Evolutionary conservation across 2,797 vertebrate genomes (phyloP).

Genomic region (Eulemur albifrons): DNA sequence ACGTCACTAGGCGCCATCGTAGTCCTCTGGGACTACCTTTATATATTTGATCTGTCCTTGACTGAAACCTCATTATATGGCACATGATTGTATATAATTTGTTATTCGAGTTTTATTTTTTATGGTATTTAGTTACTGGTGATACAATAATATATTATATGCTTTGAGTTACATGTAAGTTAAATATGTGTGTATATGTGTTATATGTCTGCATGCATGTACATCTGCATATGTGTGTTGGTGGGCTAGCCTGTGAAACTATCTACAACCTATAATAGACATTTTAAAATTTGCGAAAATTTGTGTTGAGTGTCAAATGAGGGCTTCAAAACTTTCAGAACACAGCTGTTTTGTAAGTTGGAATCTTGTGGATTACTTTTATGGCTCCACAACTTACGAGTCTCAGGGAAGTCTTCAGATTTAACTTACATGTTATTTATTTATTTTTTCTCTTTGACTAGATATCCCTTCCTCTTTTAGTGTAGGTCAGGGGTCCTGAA

Average conservation of each 20-base stretch:
- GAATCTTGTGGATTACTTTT: background rate
- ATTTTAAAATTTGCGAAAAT: background rate
- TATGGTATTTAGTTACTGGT: background rate
- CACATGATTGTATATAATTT: background rate
- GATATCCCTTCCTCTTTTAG: background rate
- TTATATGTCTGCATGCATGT: background rate
- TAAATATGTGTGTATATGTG: background rate
- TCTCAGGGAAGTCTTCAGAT: background rate
- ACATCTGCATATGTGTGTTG: background rate
- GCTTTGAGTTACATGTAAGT: background rate
- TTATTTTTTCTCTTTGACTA: background rate
- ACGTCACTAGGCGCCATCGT: background rate
- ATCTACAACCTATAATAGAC: background rate
- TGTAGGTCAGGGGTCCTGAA: background rate
- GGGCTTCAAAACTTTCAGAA: background rate
- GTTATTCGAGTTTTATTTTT: background rate
- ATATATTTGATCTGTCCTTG: background rate
- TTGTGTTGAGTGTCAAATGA: background rate
- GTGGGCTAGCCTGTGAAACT: background rate
- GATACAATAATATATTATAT: background rate
- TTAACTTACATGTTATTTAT: background rate
- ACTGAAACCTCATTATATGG: background rate
- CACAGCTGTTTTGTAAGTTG: background rate
- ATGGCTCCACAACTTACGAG: background rate
- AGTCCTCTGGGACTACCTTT: background rate